Conservation (phyloP, 2,113 vertebrate genomes). For the Tympanuchus pallidicinctus region DNA sequence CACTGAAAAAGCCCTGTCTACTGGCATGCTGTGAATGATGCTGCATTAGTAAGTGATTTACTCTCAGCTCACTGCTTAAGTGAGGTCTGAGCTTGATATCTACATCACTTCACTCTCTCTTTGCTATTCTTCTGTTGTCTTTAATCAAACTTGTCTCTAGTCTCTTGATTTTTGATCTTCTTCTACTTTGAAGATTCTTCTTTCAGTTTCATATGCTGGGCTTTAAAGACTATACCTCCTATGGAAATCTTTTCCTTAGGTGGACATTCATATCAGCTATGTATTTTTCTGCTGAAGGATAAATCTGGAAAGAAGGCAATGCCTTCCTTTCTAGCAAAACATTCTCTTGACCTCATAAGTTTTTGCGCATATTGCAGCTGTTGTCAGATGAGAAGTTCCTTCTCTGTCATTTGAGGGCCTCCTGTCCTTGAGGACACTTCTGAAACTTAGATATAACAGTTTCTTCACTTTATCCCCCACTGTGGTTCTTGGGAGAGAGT, state of each 20-base stretch:
- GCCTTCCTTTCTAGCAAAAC: background rate
- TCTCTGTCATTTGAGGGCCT: background rate
- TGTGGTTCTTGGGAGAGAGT: background rate
- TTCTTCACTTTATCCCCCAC: background rate
- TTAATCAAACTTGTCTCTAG: background rate
- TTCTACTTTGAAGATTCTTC: background rate
- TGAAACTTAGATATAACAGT: background rate
- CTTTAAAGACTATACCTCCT: background rate
- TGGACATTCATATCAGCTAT: background rate
- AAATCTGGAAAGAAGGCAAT: background rate
- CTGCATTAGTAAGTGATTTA: background rate
- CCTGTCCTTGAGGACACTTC: background rate
- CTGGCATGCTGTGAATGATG: background rate
- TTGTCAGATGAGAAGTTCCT: background rate
- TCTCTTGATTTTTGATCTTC: background rate
- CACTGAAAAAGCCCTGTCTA: rapidly evolving
- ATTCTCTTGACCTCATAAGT: background rate
- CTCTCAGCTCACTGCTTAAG: background rate
- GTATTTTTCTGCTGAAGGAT: background rate
- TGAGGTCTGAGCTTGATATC: background rate
- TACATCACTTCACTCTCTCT: background rate
- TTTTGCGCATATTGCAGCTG: background rate
- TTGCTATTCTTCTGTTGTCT: background rate
- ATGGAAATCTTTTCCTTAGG: background rate
- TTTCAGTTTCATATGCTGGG: background rate